Base-by-base conservation (phyloP, 2,888 invertebrate genomes). In the Rhagium mordax region DNA sequence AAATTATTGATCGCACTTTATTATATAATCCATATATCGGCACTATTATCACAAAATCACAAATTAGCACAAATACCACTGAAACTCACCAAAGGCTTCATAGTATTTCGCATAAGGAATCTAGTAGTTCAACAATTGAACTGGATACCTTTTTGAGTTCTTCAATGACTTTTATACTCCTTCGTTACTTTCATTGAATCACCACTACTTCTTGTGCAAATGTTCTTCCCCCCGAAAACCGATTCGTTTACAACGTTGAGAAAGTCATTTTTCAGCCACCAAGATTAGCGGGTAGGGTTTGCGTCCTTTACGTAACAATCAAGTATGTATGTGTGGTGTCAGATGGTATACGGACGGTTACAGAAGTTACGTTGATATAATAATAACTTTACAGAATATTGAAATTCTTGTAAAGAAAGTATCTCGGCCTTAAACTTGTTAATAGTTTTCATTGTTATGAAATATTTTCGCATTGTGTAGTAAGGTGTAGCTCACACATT, bases 1-100 rank as follows among this genome's bases (percentile, higher is more conserved):
- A 49, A 49, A 64, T 29, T 15, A n/a, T 61, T 20, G 6, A 51
- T 27, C 21, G 57, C 67, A 57, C 67, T 57, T 16, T 41, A n/a
- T 16, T 47, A 20, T 20, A 47, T 57, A 55, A 57, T 67, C 67
- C 67, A 57, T n/a, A 29, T 21, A 33, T 20, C 0, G 65, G 51
- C 67, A 67, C 67, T 67, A n/a, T 15, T 65, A 20, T 67, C 67
- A 67, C 67, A 67, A 47, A 47, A 61, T 0, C 61, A 61, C 61
- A 61, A n/a, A n/a, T 16, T 61, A 48, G 68, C 68, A 59, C 49
- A 62, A 24, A 53, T 55, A 29, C 3, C 61, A 68, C 74, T 48
- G 20, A 47, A 71, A 90, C 90, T 90, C 89, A 90, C 90, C 88
- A 90, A 87, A 85, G 88, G 84, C 87, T 89, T 90, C 90, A 90